phyloP scores from a whole-genome alignment of 2,888 invertebrate genomes.

The Macaria liturata region DNA sequence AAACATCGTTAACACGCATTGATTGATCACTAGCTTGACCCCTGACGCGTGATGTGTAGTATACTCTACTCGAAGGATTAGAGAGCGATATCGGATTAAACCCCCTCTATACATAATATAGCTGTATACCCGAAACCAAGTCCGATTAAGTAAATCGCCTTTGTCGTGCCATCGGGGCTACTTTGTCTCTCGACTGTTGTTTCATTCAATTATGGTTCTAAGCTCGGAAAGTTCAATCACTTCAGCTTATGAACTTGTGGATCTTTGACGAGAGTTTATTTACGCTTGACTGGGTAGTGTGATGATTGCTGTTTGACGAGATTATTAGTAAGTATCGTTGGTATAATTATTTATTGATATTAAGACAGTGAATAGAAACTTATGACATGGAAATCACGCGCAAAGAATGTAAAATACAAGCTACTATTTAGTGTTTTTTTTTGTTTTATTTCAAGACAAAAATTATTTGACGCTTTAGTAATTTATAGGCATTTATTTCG shows the following conservation, averaged over 20 bases:
- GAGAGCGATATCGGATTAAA: constrained; percentile 56
- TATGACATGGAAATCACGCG: too few species aligned
- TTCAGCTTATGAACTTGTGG: constrained; percentile 7
- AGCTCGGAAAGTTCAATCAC: constrained; percentile 30
- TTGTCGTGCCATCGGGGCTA: constrained; percentile 49
- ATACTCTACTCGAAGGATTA: constrained; percentile 40
- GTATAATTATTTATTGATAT: too few species aligned
- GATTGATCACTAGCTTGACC: constrained; percentile 24
- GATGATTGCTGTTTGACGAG: not conserved
- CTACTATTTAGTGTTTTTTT: too few species aligned
- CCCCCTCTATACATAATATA: constrained; percentile 36
- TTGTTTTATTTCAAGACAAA: too few species aligned
- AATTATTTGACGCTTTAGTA: too few species aligned
- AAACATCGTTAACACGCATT: constrained; percentile 16
- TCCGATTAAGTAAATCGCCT: constrained; percentile 64
- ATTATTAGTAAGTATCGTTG: too few species aligned
- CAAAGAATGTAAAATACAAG: too few species aligned
- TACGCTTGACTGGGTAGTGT: not conserved
- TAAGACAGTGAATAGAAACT: too few species aligned
- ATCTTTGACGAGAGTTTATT: constrained; percentile 16
- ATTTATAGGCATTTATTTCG: too few species aligned
- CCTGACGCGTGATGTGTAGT: constrained; percentile 25
- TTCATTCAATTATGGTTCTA: constrained; percentile 33
- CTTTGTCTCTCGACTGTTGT: constrained; percentile 37
- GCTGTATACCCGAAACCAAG: constrained; percentile 50